Base-by-base conservation (phyloP, 2,113 vertebrate species). In the Pterophyllum scalare region DNA sequence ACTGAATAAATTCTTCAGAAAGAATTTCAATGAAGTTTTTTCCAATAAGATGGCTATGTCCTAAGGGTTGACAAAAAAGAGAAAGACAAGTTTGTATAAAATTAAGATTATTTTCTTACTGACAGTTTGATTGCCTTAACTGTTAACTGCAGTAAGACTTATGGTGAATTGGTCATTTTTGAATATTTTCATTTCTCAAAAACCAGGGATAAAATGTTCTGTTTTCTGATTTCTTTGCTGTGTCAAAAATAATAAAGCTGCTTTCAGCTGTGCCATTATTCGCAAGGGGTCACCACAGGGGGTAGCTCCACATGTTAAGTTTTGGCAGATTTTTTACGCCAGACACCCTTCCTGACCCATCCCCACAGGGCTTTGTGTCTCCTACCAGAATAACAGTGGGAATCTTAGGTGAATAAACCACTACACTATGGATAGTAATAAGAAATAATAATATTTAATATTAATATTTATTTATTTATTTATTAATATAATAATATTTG, bases 251-350 rank as follows among this genome's bases (percentile, higher is more conserved):
- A 67, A 43, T 17, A 40, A 4, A 43, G 62, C 38, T 65, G 43
- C n/a, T 17, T 65, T 65, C 38, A 65, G 38, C 62, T 65, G 22
- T 24, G 7, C 62, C 62, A 7, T 65, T 65, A 65, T 65, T 65
- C 38, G 38, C 35, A 67, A 67, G 5, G 24, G 10, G 22, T 67
- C 62, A 65, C 7, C 38, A 43, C 38, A 43, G 62, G 35, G 43
- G n/a, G 62, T 38, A 65, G 7, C 14, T 65, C 24, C 17, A 46
- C 38, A 26, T 43, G 38, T 26, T 67, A 26, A 38, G 14, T 46
- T 26, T 11, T 46, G 14, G 43, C n/a, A 65, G n/a, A 26, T 43
- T 65, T 26, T 22, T 64, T 65, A 46, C n/a, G 24, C 62, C 1
- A 7, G 14, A 65, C 43, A 5, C 13, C 43, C 13, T 46, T 46